Percentiles rank a stretch among this genome's conserved stretches.
phyloP scores from a whole-genome alignment of 2,797 vertebrate genomes.

The Scleropages formosus region DNA sequence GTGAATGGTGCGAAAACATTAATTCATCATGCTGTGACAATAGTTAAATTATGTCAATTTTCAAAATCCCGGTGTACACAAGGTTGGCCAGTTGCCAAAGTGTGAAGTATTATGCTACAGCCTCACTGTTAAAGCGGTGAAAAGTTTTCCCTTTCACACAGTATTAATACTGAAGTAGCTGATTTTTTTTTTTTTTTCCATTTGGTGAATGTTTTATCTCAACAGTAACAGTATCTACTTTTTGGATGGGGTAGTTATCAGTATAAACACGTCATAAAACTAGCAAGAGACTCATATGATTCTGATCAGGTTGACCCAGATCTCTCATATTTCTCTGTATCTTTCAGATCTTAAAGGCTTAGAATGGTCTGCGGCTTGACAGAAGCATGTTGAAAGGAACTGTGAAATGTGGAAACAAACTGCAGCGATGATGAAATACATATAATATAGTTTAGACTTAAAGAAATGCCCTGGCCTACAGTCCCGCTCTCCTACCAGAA shows the following conservation, averaged over 20 bases:
- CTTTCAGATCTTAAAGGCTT: background rate
- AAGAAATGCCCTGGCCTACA: background rate
- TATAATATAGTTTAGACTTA: background rate
- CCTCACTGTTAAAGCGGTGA: background rate
- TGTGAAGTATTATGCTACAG: background rate
- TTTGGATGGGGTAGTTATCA: too few species aligned
- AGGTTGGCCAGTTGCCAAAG: background rate
- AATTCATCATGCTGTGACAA: background rate
- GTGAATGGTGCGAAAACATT: background rate
- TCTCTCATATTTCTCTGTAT: background rate
- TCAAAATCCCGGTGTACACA: background rate
- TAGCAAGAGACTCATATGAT: too few species aligned
- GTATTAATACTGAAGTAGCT: too few species aligned
- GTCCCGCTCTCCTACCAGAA: too few species aligned
- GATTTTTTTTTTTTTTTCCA: too few species aligned
- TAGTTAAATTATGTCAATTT: background rate
- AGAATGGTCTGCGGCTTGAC: background rate
- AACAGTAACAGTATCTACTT: too few species aligned
- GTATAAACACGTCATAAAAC: too few species aligned
- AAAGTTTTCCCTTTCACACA: too few species aligned
- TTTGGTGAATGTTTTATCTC: too few species aligned
- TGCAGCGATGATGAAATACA: background rate
- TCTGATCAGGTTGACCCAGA: background rate
- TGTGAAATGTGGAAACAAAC: conserved; percentile 3
- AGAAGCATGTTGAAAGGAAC: background rate